A percentile compares a stretch with the other conserved stretches of the same genome.
Conservation (phyloP, 1,140 invertebrate species). For the Andrena cerasifolii region DNA sequence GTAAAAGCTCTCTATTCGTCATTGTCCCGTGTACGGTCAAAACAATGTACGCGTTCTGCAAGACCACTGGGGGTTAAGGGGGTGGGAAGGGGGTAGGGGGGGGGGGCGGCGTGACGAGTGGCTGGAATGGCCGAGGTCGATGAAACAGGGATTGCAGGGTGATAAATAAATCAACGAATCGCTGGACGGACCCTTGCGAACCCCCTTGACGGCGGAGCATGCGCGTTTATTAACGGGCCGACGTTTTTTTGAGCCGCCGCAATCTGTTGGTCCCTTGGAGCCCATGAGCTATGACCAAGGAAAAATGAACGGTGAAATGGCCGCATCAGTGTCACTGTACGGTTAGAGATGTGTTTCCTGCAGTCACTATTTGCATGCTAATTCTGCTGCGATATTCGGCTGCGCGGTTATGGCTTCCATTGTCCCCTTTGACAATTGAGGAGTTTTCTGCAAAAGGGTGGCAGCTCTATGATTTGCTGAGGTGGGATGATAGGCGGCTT, state of each 20-base stretch:
- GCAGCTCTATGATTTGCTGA: no score
- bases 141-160: slow-evolving; percentile 7
- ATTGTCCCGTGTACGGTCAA: slow-evolving; percentile 58
- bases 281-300: neutral
- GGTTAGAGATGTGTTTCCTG: neutral
- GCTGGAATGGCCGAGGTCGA: neutral
- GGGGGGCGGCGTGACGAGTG: slow-evolving; percentile 51
- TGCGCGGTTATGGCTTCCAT: no score
- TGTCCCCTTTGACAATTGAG: no score
- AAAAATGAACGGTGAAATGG: neutral
- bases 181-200: slow-evolving; percentile 17
- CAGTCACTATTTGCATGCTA: neutral
- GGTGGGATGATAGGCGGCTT: no score
- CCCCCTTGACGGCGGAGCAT: neutral
- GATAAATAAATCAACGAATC: slow-evolving; percentile 38
- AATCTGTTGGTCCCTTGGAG: slow-evolving; percentile 1
- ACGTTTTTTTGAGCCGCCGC: neutral
- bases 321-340: no score
- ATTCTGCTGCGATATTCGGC: neutral
- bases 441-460: no score
- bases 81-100: no score
- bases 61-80: slow-evolving; percentile 57
- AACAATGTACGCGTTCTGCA: slow-evolving; percentile 62
- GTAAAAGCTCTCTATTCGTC: slow-evolving; percentile 68
- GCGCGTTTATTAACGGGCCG: slow-evolving; percentile 17